Percentiles rank a stretch among this genome's conserved stretches.
Evolutionary conservation across 92 coral and sea anemone species (phyloP).

Genomic region (Phenganax marumi): DNA sequence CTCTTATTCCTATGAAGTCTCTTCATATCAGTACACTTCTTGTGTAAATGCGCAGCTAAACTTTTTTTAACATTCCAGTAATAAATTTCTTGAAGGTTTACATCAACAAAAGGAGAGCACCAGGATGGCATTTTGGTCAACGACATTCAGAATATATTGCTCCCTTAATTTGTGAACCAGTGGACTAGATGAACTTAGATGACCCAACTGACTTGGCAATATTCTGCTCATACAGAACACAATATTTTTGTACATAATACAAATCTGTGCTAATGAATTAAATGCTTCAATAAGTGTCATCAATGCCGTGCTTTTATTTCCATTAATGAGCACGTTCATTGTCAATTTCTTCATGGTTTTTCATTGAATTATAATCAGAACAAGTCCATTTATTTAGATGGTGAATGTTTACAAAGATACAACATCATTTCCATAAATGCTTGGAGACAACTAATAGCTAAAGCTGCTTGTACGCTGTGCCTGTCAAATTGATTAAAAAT

Average conservation of each 20-base stretch:
- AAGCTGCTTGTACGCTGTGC: too few species aligned
- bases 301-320: too few species aligned
- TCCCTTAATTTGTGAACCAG: constrained; percentile 80
- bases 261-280: background rate
- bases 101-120: constrained; percentile 62
- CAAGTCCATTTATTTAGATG: constrained; percentile 3
- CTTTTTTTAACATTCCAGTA: too few species aligned
- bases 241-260: constrained; percentile 2
- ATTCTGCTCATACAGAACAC: background rate
- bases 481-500: too few species aligned
- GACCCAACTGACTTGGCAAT: too few species aligned
- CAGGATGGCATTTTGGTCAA: constrained; percentile 78
- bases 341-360: background rate
- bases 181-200: constrained; percentile 57
- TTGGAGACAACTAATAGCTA: background rate
- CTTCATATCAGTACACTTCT: too few species aligned
- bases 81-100: constrained; percentile 63
- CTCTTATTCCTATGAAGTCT: too few species aligned
- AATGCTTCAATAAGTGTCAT: background rate
- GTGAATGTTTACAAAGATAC: background rate
- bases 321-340: too few species aligned
- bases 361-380: background rate
- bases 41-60: too few species aligned
- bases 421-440: background rate
- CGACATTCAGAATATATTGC: constrained; percentile 90